Evolutionary conservation across 2,113 vertebrate genomes (phyloP), one percentile per base, ranked within the genome.

Genomic region (Chionis minor): DNA sequence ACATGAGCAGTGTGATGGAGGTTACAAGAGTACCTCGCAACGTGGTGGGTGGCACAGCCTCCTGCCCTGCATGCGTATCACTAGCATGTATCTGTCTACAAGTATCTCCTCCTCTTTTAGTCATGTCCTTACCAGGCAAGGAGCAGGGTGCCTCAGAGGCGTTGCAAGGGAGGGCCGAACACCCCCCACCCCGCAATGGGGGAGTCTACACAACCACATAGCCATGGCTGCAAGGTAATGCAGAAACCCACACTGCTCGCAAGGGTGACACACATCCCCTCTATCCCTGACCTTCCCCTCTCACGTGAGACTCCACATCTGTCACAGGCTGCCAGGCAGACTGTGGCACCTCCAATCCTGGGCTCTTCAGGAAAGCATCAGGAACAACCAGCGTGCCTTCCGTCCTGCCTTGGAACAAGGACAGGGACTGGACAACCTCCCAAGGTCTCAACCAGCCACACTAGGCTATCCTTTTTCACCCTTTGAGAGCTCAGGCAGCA

Each of bases 1-100:
- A 20, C 18, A 45, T 0, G 17, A 69, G 61, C 35, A 52, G 49
- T 1, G 0, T 4, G 21, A 52, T 2, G 3, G 47, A 65, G 61
- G 54, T 26, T 26, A 54, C 30, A 62, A 51, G 35, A 61, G n/a
- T 44, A 19, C 52, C 42, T 27, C 59, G 40, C 52, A 44, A 42
- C 2, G 18, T 1, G 2, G 22, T 24, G 38, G 33, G 45, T 35
- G 32, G 42, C 69, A 61, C 59, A 69, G 30, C 24, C 28, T 47
- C 44, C 63, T 24, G 21, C 65, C n/a, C 51, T 35, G 67, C 47
- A 24, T 21, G 45, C 33, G 38, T 33, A 28, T 24, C 27, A 7
- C 35, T 26, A 47, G 22, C 26, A 54, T 11, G 1, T 14, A 54
- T 33, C 59, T 72, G 45, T 28, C 66, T 44, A 28, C 23, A 61